Evolutionary conservation across 30 jellyfish, hydroid and myxozoan species (phyloP), one percentile per base, ranked within the genome.

Genomic region (Hydractinia symbiolongicarpus): DNA sequence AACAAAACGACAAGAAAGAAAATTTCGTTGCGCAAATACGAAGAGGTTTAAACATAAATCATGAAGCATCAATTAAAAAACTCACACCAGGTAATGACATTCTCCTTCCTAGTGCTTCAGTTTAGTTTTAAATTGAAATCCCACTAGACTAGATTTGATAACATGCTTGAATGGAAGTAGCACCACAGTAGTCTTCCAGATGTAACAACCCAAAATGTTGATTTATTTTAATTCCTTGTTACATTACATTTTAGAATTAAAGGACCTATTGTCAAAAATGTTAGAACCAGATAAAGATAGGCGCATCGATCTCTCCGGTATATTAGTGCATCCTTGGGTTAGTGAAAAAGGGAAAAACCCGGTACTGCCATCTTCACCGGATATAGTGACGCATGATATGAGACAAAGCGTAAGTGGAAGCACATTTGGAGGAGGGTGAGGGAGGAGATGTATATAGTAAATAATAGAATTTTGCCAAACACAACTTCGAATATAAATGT

Each of bases 261-360:
- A 86, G 54, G 53, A 66, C 66, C 70, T 88, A 49, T 80, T 88
- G 1, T 21, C 80, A 5, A 72, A 82, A 40, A 20, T 83, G 11
- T 66, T 88, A 53, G 93, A 88, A 62, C 87, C 96, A 67, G 96
- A 88, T 66, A 84, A 86, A 60, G 55, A 89, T 14, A 88, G 66
- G 72, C 61, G 96, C 52, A 57, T 78, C 5, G n/a, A 83, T 4
- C 55, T 88, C 50, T 84, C 79, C 10, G 82, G 74, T 7, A 67
- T 88, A 79, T n/a, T 57, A 10, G 84, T 57, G 40, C 86, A 83
- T 60, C 11, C 57, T n/a, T 88, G 96, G 96, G 67, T 88, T 5
- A 88, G 87, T 13, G 93, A 83, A 15, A 83, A 76, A 50, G 96
- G 96, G 19, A 68, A 52, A 70, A n/a, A 64, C 17, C 74, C 74